Evolutionary conservation across 23 tunicate species (phyloP).

Genomic region (Styela clava): DNA sequence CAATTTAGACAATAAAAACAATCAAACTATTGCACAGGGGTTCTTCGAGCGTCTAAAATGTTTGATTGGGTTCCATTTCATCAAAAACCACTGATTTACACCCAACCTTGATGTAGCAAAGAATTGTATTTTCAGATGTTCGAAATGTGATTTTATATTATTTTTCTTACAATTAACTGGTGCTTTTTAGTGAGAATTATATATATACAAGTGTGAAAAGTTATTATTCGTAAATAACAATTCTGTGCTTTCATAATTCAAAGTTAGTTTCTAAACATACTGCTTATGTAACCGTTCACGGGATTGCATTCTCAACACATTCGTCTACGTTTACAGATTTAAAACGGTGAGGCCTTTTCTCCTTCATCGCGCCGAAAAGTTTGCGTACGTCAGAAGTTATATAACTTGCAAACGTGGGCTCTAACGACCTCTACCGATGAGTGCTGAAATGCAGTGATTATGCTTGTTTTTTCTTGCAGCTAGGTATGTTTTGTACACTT

Average conservation of each 20-base stretch:
- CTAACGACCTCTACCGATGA: background rate
- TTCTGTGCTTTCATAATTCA: background rate
- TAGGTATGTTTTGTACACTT: background rate
- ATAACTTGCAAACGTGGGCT: background rate
- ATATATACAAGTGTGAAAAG: background rate
- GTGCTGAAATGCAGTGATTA: background rate
- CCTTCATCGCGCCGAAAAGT: background rate
- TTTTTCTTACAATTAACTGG: too few relatives aligned
- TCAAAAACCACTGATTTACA: too few relatives aligned
- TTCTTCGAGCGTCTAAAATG: too few relatives aligned
- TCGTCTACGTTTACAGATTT: background rate
- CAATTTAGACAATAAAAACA: too few relatives aligned
- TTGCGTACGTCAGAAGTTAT: background rate
- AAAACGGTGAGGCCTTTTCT: background rate
- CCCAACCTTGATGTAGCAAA: too few relatives aligned
- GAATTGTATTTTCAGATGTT: too few relatives aligned
- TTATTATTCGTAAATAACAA: background rate
- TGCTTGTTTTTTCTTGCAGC: background rate
- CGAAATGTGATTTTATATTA: too few relatives aligned
- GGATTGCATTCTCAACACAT: too few relatives aligned
- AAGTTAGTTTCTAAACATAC: background rate
- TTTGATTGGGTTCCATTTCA: too few relatives aligned
- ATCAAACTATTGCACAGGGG: too few relatives aligned
- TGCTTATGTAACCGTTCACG: too few relatives aligned
- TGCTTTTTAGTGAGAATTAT: background rate